Percentiles rank a stretch among this genome's conserved stretches.
phyloP scores from a whole-genome alignment of 2,888 invertebrate genomes.

The Chaetoderma sp. region DNA sequence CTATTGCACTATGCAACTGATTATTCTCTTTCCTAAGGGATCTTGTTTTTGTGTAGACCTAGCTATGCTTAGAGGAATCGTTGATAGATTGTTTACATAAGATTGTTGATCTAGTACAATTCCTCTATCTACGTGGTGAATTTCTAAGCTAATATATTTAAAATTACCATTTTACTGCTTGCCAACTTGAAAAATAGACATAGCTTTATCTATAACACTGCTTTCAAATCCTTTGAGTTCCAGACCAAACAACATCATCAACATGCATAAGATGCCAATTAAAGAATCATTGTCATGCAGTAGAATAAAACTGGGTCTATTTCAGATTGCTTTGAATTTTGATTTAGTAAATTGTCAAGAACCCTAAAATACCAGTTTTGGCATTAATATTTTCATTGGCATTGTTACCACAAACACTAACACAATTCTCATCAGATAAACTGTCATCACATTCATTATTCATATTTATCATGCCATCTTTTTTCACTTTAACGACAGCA shows the following conservation, averaged over 20 bases:
- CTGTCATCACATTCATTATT: too few species aligned
- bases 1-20: not conserved
- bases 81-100: not conserved
- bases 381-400: slow-evolving; percentile 22
- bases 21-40: not conserved
- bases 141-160: slow-evolving; percentile 29
- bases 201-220: slow-evolving; percentile 19
- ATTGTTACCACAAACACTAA: too few species aligned
- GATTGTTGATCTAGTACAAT: slow-evolving; percentile 23
- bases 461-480: too few species aligned
- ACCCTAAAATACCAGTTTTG: slow-evolving; percentile 29
- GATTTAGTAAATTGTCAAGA: slow-evolving; percentile 8
- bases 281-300: slow-evolving; percentile 15
- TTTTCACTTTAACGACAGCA: too few species aligned
- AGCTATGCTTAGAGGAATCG: not conserved
- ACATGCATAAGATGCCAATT: slow-evolving; percentile 33
- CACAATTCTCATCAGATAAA: too few species aligned
- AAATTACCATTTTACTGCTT: slow-evolving; percentile 24
- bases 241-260: slow-evolving; percentile 35
- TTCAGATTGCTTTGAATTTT: slow-evolving; percentile 24
- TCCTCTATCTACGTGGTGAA: slow-evolving; percentile 10
- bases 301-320: slow-evolving; percentile 34
- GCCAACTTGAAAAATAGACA: slow-evolving; percentile 22
- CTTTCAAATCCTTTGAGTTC: slow-evolving; percentile 22
- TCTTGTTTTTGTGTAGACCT: not conserved